A percentile compares a stretch with the other conserved stretches of the same genome.
phyloP scores from a whole-genome alignment of 2,888 invertebrate genomes.

The Trachelus troglodyta region DNA sequence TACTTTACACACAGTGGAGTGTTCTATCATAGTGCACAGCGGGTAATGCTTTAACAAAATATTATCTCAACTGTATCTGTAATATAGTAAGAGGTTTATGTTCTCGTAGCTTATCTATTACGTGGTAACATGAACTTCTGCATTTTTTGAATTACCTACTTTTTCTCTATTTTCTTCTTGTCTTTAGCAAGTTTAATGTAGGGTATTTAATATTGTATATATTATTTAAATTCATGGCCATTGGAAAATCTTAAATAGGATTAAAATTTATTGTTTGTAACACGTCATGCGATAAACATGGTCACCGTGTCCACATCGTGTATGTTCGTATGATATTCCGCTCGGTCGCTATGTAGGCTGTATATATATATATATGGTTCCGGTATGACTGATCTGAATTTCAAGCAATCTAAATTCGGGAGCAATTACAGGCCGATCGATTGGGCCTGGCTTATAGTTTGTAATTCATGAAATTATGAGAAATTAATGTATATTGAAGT shows the following conservation, averaged over 20 bases:
- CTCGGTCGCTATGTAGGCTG: not conserved
- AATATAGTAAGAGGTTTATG: not conserved
- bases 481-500: not conserved
- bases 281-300: not conserved
- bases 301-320: too few relatives aligned
- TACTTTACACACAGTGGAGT: not conserved
- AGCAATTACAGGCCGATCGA: not conserved
- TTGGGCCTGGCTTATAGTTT: not conserved
- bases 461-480: not conserved
- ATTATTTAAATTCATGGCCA: not conserved
- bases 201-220: not conserved
- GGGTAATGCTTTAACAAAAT: not conserved
- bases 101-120: not conserved
- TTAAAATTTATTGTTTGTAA: not conserved
- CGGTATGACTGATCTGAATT: not conserved
- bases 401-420: not conserved
- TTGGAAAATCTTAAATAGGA: not conserved
- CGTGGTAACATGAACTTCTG: not conserved
- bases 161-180: not conserved
- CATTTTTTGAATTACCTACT: not conserved
- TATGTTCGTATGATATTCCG: not conserved
- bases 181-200: not conserved
- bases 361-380: not conserved
- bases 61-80: not conserved
- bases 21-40: not conserved